Percentiles rank a stretch among this genome's conserved stretches.
Conservation (phyloP, 2,888 invertebrate species). For the Cephonodes hylas region DNA sequence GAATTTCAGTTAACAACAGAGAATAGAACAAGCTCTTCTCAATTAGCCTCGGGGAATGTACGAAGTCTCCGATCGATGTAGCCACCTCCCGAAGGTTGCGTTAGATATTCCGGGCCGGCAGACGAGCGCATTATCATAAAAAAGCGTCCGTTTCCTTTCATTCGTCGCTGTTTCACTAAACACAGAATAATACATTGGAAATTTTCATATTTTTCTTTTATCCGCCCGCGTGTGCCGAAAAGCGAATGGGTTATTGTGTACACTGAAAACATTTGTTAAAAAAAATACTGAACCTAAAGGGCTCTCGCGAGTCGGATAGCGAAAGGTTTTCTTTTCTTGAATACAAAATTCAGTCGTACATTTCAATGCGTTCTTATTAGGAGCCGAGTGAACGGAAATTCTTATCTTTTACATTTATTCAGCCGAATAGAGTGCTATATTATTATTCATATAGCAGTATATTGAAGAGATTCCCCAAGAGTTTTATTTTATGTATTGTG, state of each 20-base stretch:
- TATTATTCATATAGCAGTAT: background rate
- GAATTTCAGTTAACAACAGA: background rate
- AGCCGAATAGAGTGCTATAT: background rate
- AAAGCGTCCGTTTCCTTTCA: background rate
- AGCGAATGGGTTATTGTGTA: conserved; percentile 3
- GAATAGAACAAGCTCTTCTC: background rate
- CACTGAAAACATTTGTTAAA: background rate
- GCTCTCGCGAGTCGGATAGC: background rate
- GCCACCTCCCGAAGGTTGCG: background rate
- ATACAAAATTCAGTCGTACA: background rate
- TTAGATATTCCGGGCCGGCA: background rate
- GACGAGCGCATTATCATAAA: background rate
- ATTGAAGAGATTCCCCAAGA: too few species aligned
- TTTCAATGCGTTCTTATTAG: background rate
- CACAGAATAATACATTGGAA: background rate
- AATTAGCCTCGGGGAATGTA: background rate
- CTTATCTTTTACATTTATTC: background rate
- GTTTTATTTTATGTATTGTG: too few species aligned
- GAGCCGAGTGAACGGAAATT: background rate
- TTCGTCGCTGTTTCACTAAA: background rate
- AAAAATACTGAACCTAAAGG: background rate
- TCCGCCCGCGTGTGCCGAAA: background rate
- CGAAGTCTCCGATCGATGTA: background rate
- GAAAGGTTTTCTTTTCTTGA: background rate
- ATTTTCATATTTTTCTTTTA: conserved; percentile 1